Conservation (phyloP, 2,797 vertebrate genomes). For the Allobates femoralis region DNA sequence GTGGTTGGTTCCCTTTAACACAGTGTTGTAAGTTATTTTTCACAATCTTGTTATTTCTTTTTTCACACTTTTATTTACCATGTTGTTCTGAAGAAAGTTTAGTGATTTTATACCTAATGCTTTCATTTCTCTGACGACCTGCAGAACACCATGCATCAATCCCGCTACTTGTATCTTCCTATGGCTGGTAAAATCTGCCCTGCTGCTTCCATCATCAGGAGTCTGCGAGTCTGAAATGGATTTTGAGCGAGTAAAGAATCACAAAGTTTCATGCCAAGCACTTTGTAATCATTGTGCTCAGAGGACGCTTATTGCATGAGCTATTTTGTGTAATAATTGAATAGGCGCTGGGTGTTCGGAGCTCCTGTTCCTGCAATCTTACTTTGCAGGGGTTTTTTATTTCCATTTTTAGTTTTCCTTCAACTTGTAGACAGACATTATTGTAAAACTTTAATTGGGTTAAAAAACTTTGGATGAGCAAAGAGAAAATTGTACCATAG, state of each 20-base stretch:
- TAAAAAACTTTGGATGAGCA: neutral
- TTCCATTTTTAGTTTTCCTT: neutral
- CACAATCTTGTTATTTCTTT: neutral
- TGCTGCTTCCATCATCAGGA: conserved; percentile 34
- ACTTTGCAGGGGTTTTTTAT: neutral
- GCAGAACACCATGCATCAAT: neutral
- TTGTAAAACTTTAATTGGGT: neutral
- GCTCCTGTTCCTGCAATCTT: neutral
- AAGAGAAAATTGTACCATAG: neutral
- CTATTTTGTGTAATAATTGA: conserved; percentile 18
- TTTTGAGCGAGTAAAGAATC: conserved; percentile 1
- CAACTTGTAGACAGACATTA: neutral
- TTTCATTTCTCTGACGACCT: conserved; percentile 15
- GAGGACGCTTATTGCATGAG: conserved; percentile 30
- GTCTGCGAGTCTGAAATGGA: conserved; percentile 9
- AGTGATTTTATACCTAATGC: neutral
- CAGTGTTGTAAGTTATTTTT: neutral
- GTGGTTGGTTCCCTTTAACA: neutral
- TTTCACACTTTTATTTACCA: neutral
- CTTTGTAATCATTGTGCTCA: conserved; percentile 33
- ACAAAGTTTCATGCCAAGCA: conserved; percentile 39
- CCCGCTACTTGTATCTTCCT: neutral
- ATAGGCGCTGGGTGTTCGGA: neutral
- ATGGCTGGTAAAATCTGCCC: conserved; percentile 27
- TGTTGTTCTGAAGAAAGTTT: neutral